A percentile compares a stretch with the other conserved stretches of the same genome.
Conservation (phyloP, 2,797 vertebrate genomes). For the Aphelocoma californica region DNA sequence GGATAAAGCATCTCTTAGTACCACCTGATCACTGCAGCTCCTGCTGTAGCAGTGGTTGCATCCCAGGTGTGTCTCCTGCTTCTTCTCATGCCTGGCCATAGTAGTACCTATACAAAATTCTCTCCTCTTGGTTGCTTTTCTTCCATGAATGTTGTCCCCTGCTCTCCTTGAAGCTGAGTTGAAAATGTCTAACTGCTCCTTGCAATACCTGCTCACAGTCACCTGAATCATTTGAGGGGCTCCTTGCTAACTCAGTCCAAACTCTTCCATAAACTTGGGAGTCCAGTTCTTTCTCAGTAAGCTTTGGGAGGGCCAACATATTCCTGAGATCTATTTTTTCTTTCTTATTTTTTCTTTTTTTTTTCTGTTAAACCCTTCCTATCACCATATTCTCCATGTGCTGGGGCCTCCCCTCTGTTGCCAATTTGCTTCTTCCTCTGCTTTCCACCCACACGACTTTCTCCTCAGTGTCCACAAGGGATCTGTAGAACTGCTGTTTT, state of each 20-base stretch:
- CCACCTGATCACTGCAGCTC: background rate
- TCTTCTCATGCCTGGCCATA: rapidly evolving
- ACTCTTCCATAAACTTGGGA: background rate
- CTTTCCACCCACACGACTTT: rapidly evolving
- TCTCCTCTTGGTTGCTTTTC: background rate
- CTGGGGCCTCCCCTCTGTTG: background rate
- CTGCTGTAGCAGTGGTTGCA: background rate
- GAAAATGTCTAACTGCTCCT: background rate
- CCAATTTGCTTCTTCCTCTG: background rate
- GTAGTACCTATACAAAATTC: background rate
- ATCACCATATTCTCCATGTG: background rate
- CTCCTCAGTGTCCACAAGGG: background rate
- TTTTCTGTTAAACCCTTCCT: background rate
- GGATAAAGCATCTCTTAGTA: background rate
- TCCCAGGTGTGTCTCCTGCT: background rate
- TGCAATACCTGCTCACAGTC: background rate
- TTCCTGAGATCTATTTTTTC: background rate
- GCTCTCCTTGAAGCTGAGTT: background rate
- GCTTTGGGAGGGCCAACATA: background rate
- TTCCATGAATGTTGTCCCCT: background rate
- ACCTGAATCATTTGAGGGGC: background rate
- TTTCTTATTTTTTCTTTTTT: background rate
- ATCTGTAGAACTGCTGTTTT: background rate
- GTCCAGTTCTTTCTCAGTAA: background rate
- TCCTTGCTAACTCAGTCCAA: background rate